Percentiles rank a stretch among this genome's conserved stretches.
These are phyloP conservation scores for Ferrisia virgata DNA, from an alignment of 2,888 invertebrate species.

Conservation along the genomic window DNA sequence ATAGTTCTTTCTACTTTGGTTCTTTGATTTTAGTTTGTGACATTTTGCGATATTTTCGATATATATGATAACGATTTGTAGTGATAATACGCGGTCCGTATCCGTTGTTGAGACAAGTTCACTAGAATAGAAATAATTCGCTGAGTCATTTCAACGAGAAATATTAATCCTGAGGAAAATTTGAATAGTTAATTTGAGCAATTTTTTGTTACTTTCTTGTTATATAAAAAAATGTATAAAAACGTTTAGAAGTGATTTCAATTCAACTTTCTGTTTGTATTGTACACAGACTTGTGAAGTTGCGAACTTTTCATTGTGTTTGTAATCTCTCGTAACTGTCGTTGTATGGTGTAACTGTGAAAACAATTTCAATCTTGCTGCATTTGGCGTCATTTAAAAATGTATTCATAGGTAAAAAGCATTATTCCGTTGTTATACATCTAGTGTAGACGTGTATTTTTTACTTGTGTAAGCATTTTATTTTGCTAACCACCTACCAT, in stretches of 20 bases:
- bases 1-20: not conserved
- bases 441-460: not conserved
- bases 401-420: not conserved
- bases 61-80: not conserved
- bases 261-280: not conserved
- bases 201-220: not conserved
- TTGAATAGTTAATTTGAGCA: not conserved
- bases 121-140: not conserved
- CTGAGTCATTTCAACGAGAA: slow-evolving; percentile 19
- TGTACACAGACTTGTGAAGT: not conserved
- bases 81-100: slow-evolving; percentile 38
- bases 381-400: not conserved
- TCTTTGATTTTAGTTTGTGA: not conserved
- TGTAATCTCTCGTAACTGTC: not conserved
- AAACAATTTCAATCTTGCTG: not conserved
- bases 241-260: not conserved
- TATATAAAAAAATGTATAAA: not conserved
- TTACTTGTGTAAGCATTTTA: not conserved
- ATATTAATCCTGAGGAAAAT: not conserved
- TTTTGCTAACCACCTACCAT: not conserved
- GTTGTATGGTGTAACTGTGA: not conserved
- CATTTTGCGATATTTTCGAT: not conserved
- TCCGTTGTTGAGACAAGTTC: slow-evolving; percentile 23
- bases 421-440: not conserved
- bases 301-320: slow-evolving; percentile 9